Base-by-base conservation (phyloP, 2,113 vertebrate genomes). In the Mastomys coucha region DNA sequence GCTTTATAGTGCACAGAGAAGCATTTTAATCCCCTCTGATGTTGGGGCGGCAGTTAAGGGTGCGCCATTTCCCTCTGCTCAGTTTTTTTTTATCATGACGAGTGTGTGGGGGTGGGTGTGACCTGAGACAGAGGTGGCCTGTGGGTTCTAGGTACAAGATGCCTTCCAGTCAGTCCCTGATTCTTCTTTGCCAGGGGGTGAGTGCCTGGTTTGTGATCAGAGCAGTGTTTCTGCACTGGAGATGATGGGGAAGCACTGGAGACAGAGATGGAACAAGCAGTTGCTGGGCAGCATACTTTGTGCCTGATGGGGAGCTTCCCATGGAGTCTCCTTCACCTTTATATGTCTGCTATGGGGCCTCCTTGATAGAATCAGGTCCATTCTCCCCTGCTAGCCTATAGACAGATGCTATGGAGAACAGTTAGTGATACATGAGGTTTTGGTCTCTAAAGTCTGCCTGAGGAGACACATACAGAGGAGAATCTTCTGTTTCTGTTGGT, bases 121-220 rank as follows among this genome's bases (percentile, higher is more conserved):
- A 45, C 14, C 19, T 14, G 76, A 85, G 73, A 36, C 16, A 0
- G 5, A 65, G 9, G 65, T 19, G 3, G n/a, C 67, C 60, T 31
- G 4, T 28, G 28, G 9, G 7, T 45, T 95, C 10, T 16, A 51
- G 33, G 42, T 10, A 7, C 14, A 14, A 51, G 11, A 0, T 11
- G 22, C 7, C 12, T 1, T 4, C 70, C 63, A 60, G 12, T 5
- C 19, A 17, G 20, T 33, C 33, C 39, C 1, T 75, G 13, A 13
- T 22, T 36, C 51, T 10, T 49, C 16, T 63, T 88, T 24, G 10
- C 36, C 8, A 3, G 2, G 8, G 36, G 1, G 0, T 1, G 1
- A 58, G 10, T 63, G 1, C 42, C 9, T 19, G 39, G 20, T n/a
- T 33, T 75, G 11, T 45, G 24, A 33, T 70, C 17, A 1, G 49